phyloP scores from a whole-genome alignment of 1,140 invertebrate species.

The Archivesica marissinica region DNA sequence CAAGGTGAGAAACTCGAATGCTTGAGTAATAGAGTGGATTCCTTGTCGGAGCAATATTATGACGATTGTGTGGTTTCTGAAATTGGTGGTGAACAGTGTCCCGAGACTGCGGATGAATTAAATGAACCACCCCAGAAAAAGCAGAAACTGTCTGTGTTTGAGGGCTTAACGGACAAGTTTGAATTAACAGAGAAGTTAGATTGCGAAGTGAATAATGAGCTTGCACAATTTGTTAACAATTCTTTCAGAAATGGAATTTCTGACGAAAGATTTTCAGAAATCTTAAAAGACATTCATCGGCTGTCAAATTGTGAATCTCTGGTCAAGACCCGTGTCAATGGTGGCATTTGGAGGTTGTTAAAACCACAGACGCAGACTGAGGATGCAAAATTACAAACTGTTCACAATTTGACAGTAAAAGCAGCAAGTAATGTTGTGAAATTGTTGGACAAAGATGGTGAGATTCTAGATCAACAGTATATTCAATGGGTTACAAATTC shows the following conservation, averaged over 20 bases:
- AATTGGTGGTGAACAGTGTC: too few species aligned
- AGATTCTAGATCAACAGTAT: not conserved
- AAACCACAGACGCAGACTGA: conserved; percentile 28
- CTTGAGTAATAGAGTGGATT: too few species aligned
- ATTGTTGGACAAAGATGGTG: conserved; percentile 35
- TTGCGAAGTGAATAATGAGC: conserved; percentile 18
- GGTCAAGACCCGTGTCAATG: conserved; percentile 43
- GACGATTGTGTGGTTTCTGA: too few species aligned
- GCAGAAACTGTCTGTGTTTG: conserved; percentile 1
- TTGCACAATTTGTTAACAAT: conserved; percentile 30
- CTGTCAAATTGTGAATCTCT: conserved; percentile 19
- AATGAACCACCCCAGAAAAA: not conserved
- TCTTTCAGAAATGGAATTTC: conserved; percentile 42
- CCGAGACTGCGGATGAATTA: too few species aligned
- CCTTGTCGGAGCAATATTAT: too few species aligned
- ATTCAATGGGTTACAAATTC: not conserved
- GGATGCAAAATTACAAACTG: not conserved
- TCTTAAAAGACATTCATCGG: conserved; percentile 27
- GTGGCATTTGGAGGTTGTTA: conserved; percentile 38
- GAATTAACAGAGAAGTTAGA: conserved; percentile 4
- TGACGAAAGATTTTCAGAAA: conserved; percentile 12
- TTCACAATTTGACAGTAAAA: conserved; percentile 14
- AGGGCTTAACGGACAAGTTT: not conserved
- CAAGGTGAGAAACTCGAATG: too few species aligned
- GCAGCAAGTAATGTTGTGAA: conserved; percentile 27